Evolutionary conservation across 2,113 vertebrate species (phyloP).

Genomic region (Phalacrocorax carbo): DNA sequence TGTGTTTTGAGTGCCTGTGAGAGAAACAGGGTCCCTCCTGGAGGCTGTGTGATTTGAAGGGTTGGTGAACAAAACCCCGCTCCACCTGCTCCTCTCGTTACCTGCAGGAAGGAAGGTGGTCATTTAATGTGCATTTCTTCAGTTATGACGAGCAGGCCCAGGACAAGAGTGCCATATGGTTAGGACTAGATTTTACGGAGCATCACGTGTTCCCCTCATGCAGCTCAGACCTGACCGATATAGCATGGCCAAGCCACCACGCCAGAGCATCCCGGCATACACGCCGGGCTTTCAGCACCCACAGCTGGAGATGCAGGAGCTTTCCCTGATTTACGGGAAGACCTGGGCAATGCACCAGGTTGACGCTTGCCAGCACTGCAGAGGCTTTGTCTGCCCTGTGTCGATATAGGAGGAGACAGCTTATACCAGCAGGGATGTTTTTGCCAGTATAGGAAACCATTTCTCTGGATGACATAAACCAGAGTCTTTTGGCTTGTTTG

Average conservation of each 20-base stretch:
- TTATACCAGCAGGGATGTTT: background rate
- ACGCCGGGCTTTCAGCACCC: background rate
- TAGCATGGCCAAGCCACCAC: background rate
- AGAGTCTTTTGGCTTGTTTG: background rate
- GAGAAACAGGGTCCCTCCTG: background rate
- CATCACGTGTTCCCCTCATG: background rate
- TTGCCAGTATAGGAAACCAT: conserved; percentile 7
- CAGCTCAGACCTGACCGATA: background rate
- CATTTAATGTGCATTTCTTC: background rate
- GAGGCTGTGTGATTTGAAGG: background rate
- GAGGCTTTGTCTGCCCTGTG: conserved; percentile 6
- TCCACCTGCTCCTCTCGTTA: background rate
- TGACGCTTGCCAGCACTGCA: background rate
- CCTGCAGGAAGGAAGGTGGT: background rate
- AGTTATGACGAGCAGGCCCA: background rate
- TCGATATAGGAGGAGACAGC: background rate
- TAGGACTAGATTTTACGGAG: background rate
- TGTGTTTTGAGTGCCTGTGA: background rate
- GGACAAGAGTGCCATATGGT: background rate
- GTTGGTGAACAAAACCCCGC: background rate
- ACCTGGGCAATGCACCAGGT: background rate
- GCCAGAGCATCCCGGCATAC: background rate
- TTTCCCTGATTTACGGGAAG: background rate
- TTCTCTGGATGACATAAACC: background rate
- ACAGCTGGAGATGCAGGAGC: background rate